Percentiles rank a stretch among this genome's conserved stretches.
These are phyloP conservation scores for Theodoxus fluviatilis DNA, from an alignment of 2,888 invertebrate genomes.

Conservation along the genomic window DNA sequence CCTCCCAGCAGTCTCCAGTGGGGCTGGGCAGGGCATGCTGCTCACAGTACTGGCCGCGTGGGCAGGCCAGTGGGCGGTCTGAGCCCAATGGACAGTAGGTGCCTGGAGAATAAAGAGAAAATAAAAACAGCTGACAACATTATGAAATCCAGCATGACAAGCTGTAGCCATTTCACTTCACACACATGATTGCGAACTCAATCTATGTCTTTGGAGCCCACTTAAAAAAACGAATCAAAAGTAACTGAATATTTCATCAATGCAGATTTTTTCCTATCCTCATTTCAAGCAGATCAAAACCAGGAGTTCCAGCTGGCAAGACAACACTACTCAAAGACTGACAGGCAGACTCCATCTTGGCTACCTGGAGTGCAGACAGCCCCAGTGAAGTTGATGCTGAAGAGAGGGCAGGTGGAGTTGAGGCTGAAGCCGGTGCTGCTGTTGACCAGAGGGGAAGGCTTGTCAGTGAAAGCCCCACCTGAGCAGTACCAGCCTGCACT, in stretches of 20 bases:
- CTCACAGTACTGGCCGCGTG: slow-evolving; percentile 52
- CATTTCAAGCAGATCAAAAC: too few species aligned
- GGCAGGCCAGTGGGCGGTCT: slow-evolving; percentile 44
- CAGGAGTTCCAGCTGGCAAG: too few species aligned
- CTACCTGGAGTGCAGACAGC: slow-evolving; percentile 58
- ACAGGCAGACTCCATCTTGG: too few species aligned
- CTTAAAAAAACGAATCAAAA: neutral
- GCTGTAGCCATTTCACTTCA: too few species aligned
- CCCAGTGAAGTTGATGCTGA: slow-evolving; percentile 59
- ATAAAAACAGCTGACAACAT: neutral
- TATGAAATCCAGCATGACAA: neutral
- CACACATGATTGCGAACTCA: too few species aligned
- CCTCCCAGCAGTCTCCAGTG: slow-evolving; percentile 51
- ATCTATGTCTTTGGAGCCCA: too few species aligned
- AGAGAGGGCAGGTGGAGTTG: slow-evolving; percentile 54
- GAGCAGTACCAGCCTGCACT: slow-evolving; percentile 60
- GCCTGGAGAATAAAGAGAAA: slow-evolving; percentile 40
- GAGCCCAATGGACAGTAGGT: slow-evolving; percentile 58
- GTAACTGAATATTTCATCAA: neutral
- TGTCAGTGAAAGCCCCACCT: slow-evolving; percentile 54
- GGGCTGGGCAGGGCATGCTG: slow-evolving; percentile 40
- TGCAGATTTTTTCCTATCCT: too few species aligned
- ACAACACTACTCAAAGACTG: too few species aligned
- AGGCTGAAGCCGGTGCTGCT: slow-evolving; percentile 40
- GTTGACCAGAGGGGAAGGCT: slow-evolving; percentile 48